Conservation (phyloP, 2,888 invertebrate species). For the Pterostichus niger region DNA sequence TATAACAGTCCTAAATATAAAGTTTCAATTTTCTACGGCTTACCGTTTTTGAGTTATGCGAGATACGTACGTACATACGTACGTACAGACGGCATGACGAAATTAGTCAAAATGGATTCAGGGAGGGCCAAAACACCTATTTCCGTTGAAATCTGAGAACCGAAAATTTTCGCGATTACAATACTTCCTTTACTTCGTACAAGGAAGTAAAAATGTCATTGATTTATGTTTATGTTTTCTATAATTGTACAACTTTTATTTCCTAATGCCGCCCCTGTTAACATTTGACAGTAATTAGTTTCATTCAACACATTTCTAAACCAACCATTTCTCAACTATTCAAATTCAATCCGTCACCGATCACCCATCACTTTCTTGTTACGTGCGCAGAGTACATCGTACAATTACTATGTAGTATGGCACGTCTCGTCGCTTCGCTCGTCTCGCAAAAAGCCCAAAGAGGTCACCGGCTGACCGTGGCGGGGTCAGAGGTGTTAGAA, state of each 20-base stretch:
- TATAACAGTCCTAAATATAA: too few species aligned
- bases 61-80: too few species aligned
- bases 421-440: slow-evolving; percentile 1
- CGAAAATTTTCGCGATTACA: too few species aligned
- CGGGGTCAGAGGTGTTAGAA: slow-evolving; percentile 65
- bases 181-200: too few species aligned
- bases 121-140: too few species aligned
- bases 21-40: too few species aligned
- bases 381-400: not conserved
- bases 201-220: too few species aligned
- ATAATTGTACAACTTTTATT: not conserved
- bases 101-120: too few species aligned
- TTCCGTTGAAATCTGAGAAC: too few species aligned
- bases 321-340: slow-evolving; percentile 1
- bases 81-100: too few species aligned
- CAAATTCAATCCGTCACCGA: slow-evolving; percentile 12
- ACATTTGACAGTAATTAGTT: not conserved
- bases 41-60: too few species aligned
- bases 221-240: too few species aligned
- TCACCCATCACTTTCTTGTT: slow-evolving; percentile 29
- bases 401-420: not conserved
- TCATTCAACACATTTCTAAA: not conserved
- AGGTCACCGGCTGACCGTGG: slow-evolving; percentile 64
- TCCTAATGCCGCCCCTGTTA: not conserved
- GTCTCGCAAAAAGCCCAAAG: slow-evolving; percentile 29